These are phyloP conservation scores for Xestia xanthographa DNA, from an alignment of 2,888 invertebrate genomes.

Conservation along the genomic window DNA sequence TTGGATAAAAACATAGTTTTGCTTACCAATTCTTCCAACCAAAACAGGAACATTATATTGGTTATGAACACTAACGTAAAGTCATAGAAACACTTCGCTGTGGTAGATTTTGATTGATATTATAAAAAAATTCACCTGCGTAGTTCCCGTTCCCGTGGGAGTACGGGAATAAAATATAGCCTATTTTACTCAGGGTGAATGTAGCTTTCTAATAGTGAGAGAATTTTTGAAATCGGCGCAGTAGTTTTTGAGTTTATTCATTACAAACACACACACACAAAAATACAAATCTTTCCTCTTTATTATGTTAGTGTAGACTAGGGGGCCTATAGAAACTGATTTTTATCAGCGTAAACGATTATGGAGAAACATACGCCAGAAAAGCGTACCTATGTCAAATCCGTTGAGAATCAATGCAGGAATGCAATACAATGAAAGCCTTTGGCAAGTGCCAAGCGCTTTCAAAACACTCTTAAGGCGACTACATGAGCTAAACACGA, in stretches of 20 bases:
- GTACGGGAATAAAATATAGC: no score
- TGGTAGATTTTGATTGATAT: background rate
- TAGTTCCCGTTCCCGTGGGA: no score
- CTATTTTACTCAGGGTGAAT: no score
- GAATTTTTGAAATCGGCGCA: no score
- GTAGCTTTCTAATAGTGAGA: no score
- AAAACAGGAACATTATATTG: background rate
- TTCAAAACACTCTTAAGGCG: no score
- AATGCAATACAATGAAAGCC: background rate
- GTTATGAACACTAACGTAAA: background rate
- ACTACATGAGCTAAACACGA: no score
- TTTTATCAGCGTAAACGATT: background rate
- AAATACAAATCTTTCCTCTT: no score
- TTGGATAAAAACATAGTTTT: background rate
- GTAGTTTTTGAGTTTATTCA: no score
- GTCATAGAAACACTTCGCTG: background rate
- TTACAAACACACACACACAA: no score
- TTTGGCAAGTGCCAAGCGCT: background rate
- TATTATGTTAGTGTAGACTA: no score
- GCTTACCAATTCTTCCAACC: background rate
- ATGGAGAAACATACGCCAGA: background rate
- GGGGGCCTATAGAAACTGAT: background rate
- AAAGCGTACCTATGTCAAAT: background rate
- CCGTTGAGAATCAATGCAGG: background rate
- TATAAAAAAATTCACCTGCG: no score